Conservation (phyloP, 2,888 invertebrate species). For the Tipula vernalis region DNA sequence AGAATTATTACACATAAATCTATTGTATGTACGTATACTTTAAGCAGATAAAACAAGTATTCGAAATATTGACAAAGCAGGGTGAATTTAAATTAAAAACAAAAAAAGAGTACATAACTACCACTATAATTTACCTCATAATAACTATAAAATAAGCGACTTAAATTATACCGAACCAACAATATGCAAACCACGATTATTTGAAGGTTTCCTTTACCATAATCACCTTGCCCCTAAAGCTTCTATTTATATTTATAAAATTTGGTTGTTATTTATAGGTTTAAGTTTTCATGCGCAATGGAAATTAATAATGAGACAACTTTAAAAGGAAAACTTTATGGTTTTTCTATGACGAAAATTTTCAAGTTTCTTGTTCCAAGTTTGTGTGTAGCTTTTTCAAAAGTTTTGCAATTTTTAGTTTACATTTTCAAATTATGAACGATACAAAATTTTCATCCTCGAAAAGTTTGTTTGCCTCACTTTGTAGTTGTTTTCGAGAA, state of each 20-base stretch:
- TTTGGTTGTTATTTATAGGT: background rate
- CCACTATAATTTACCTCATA: too few relatives aligned
- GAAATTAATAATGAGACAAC: background rate
- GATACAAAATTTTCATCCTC: background rate
- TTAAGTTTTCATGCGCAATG: background rate
- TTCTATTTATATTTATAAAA: background rate
- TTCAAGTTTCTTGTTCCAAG: background rate
- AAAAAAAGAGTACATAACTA: too few relatives aligned
- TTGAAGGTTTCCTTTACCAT: too few relatives aligned
- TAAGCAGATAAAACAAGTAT: too few relatives aligned
- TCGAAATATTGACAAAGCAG: too few relatives aligned
- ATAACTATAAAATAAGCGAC: too few relatives aligned
- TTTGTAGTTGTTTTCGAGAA: background rate
- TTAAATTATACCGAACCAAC: too few relatives aligned
- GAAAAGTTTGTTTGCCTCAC: background rate
- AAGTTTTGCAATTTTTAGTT: background rate
- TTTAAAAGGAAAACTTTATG: background rate
- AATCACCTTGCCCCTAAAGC: background rate
- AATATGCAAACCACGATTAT: too few relatives aligned
- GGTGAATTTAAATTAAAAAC: too few relatives aligned
- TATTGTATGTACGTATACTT: too few relatives aligned
- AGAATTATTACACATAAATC: too few relatives aligned
- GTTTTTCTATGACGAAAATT: background rate
- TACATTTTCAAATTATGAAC: background rate
- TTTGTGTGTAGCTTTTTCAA: background rate